Evolutionary conservation across 2,888 invertebrate genomes (phyloP), one percentile per base, ranked within the genome.

Genomic region (Heliothis peltigera): DNA sequence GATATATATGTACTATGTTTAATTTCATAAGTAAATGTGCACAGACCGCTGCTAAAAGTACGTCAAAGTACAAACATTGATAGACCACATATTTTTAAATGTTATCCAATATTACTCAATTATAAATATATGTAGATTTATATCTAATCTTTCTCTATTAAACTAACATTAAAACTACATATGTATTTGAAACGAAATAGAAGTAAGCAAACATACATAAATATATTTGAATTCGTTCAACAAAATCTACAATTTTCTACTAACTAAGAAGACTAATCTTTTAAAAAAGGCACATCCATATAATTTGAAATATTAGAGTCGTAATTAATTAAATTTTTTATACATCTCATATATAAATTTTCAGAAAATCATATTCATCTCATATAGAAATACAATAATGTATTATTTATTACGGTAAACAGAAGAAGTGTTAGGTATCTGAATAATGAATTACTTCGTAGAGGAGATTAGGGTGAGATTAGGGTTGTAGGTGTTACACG

Each of bases 231-330:
- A 57, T 42, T 63, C 32, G 62, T 60, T 65, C 39, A 71, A 78
- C 55, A 19, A 66, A 78, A 77, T 59, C 65, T 77, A 73, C 19
- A 51, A 66, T 51, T 39, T 55, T 72, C 68, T 70, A 77, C 43
- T 1, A 85, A 84, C 66, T 83, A 81, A 87, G 71, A 80, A 79
- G 64, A 79, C 71, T 83, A 80, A 54, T 56, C 22, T 63, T 84
- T 84, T 79, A 90, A 90, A 89, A 92, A 92, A 92, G 92, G 92
- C 92, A 92, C 92, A 88, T 90, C 79, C 80, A 87, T 86, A 87
- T 75, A 84, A 86, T 81, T 84, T 82, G 79, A 86, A 86, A 84
- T 75, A 69, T 48, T 59, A 57, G 53, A 49, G 12, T 65, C 66
- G 19, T 65, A 46, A 64, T 60, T 43, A 54, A 49, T 15, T 42